Base-by-base conservation (phyloP, 2,113 vertebrate species). In the Ciconia stormi region DNA sequence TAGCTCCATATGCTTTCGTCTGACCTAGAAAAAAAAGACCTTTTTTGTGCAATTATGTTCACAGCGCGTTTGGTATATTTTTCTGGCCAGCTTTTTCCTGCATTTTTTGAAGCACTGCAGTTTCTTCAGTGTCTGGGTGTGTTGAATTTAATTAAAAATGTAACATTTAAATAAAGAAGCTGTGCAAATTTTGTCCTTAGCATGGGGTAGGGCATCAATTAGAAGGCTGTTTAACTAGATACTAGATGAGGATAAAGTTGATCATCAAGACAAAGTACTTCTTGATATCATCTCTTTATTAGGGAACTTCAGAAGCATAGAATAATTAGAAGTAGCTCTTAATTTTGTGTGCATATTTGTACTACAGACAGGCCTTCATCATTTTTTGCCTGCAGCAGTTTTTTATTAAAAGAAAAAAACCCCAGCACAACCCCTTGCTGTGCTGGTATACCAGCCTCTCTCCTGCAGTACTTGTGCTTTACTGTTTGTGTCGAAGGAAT, bases 81-180 rank as follows among this genome's bases (percentile, higher is more conserved):
- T 62, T 59, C 34, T 59, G 52, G 30, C 30, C 72, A 11, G 36
- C 32, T 74, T 81, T 71, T 89, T 29, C 26, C 49, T 80, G 67
- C 21, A 0, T 40, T 76, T 86, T 72, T 82, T 44, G 44, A 92
- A 70, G 61, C 6, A 3, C 62, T 85, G 82, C 12, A 72, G 65
- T 82, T 91, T 63, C 38, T 84, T 23, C 9, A 32, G 10, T 62
- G 62, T 27, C 89, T 92, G 91, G 87, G 89, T 94, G 89, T 95
- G 93, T 89, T 89, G 58, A n/a, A 61, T 56, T 93, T 96, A 93
- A 96, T 96, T 94, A 25, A 91, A 95, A 63, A 49, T 26, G 40
- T 61, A 74, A 44, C 78, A 87, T 91, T 93, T 92, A 74, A 71
- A 94, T 94, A 22, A 29, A 94, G 84, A 52, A 86, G 74, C 85